Evolutionary conservation across 2,113 vertebrate genomes (phyloP).

Genomic region (Microcebus griseorufus): DNA sequence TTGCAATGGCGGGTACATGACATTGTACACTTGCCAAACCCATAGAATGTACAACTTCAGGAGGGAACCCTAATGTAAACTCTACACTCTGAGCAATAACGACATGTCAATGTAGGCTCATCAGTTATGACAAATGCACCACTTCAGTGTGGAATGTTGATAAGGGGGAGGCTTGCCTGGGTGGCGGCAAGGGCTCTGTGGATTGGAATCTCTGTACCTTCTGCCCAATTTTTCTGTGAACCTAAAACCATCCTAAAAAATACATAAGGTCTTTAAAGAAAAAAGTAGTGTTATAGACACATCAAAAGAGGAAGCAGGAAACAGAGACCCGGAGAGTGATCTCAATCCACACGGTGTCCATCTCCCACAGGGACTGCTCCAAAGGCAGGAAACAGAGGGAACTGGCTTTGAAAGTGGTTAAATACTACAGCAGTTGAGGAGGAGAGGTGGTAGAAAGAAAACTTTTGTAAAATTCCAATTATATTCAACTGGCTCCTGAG

Average conservation of each 20-base stretch:
- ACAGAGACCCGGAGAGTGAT: not conserved
- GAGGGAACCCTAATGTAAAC: too few relatives aligned
- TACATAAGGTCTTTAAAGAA: not conserved
- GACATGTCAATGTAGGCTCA: not conserved
- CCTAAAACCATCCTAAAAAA: not conserved
- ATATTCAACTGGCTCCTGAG: not conserved
- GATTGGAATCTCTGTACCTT: not conserved
- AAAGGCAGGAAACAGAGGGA: not conserved
- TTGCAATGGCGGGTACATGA: not conserved
- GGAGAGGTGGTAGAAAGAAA: not conserved
- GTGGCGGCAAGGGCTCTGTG: fast-evolving
- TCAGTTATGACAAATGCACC: too few relatives aligned
- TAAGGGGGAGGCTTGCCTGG: too few relatives aligned
- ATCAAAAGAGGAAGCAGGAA: not conserved
- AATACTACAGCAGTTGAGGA: not conserved
- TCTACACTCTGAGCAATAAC: too few relatives aligned
- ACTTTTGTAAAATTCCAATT: not conserved
- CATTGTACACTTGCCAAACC: not conserved
- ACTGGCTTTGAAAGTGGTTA: not conserved
- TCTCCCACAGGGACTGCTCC: not conserved
- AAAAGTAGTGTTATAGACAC: not conserved
- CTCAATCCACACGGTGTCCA: not conserved
- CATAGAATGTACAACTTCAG: not conserved
- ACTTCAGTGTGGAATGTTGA: too few relatives aligned
- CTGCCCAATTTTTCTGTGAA: not conserved